Base-by-base conservation (phyloP, 2,113 vertebrate genomes). In the Bettongia penicillata region DNA sequence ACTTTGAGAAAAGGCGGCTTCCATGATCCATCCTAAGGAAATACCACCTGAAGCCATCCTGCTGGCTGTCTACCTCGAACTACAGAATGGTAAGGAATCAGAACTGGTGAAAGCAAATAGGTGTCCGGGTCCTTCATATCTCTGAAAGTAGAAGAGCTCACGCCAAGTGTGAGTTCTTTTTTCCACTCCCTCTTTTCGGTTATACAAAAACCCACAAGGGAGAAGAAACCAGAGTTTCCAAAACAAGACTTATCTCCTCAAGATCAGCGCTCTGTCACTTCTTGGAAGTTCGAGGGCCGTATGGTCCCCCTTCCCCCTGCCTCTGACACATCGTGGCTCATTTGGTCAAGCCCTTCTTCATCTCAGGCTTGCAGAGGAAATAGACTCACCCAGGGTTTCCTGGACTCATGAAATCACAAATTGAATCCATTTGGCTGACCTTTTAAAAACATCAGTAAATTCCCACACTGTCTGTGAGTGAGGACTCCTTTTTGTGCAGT, bases 31-130 rank as follows among this genome's bases (percentile, higher is more conserved):
- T 97, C 99, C 99, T 6, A 99, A 99, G 98, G 99, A 99, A 98
- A 99, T 99, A 94, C 99, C 99, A 50, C 99, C 99, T 0, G 99
- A 99, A 98, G 99, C 99, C 61, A 99, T 99, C 97, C 97, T 99
- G 94, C 97, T 99, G 97, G 99, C 99, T 0, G 99, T 99, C 0
- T 99, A 99, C 97, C 98, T 99, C 8, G 99, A 99, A 95, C 98
- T 99, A 61, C 99, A 99, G 97, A 99, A 99, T 0, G 99, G 99
- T 99, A 95, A 98, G 97, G 91, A n/a, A 26, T 22, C 53, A 37
- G 57, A 68, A 68, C 31, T 3, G 2, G 28, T 14, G 31, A 31
- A 31, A 37, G 61, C 16, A n/a, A 68, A 37, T n/a, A 19, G 61
- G 11, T 37, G 37, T 57, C 25, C 55, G 8, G 26, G 53, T 55